These are phyloP conservation scores for Euphysa ruthae DNA, from an alignment of 30 jellyfish, hydroid and myxozoan species.

Conservation along the genomic window DNA sequence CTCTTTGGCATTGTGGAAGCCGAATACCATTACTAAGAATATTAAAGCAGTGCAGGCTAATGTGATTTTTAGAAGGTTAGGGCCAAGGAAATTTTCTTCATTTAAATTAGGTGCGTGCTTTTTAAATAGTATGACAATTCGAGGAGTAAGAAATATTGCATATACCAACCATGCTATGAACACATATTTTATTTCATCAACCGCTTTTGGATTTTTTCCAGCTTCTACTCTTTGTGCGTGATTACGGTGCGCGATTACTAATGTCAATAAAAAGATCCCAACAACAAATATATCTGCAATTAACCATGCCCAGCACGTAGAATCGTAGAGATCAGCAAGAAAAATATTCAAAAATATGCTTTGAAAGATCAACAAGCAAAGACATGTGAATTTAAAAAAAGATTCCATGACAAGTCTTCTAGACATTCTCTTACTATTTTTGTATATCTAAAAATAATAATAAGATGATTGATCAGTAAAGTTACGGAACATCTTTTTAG, in stretches of 20 bases:
- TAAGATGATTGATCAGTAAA: too few relatives aligned
- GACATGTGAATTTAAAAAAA: conserved; percentile 50
- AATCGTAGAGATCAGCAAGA: conserved; percentile 28
- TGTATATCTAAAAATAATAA: too few relatives aligned
- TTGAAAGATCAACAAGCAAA: conserved; percentile 52
- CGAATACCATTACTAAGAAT: conserved; percentile 54
- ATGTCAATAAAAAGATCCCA: conserved; percentile 35
- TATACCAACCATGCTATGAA: conserved; percentile 71
- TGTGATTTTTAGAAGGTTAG: conserved; percentile 66
- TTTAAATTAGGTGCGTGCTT: conserved; percentile 38
- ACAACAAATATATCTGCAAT: conserved; percentile 53
- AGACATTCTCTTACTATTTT: too few relatives aligned
- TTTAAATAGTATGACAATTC: conserved; percentile 40
- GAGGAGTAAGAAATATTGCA: conserved; percentile 52
- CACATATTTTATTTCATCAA: conserved; percentile 78
- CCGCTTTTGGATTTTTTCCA: conserved; percentile 44
- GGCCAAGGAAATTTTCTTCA: conserved; percentile 69
- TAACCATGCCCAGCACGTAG: conserved; percentile 52
- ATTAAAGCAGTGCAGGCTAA: conserved; percentile 83
- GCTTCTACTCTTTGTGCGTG: conserved; percentile 2
- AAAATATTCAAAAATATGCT: conserved; percentile 58
- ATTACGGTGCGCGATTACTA: conserved; percentile 33
- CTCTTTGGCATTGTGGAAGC: conserved; percentile 75
- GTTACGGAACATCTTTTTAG: too few relatives aligned
- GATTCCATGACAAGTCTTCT: too few relatives aligned